phyloP scores from a whole-genome alignment of 2,797 vertebrate species.

The Hydrophis major region DNA sequence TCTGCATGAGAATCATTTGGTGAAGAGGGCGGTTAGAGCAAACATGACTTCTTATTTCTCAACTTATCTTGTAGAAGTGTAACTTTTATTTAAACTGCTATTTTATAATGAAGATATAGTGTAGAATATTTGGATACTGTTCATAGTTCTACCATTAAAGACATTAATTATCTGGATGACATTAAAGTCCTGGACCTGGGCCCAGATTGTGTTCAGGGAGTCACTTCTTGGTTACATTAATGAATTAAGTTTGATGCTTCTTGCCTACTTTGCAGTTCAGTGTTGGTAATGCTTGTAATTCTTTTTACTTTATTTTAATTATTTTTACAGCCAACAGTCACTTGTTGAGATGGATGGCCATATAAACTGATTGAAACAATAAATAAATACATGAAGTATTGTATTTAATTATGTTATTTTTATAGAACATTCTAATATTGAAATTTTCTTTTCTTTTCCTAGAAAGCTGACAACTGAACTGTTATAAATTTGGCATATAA shows the following conservation, averaged over 20 bases:
- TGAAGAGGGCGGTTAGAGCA: background rate
- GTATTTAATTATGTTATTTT: background rate
- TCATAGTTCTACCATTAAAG: background rate
- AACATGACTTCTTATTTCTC: background rate
- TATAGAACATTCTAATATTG: background rate
- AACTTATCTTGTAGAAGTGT: background rate
- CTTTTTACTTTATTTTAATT: background rate
- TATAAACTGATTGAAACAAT: background rate
- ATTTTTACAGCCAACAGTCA: background rate
- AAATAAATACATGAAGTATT: background rate
- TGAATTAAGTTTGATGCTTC: background rate
- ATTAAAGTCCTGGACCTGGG: background rate
- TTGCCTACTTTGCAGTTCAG: background rate
- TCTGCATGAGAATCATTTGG: too few relatives aligned
- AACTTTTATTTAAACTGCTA: background rate
- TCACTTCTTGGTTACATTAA: background rate
- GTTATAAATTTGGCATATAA: background rate
- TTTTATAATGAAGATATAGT: background rate
- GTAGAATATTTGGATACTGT: background rate
- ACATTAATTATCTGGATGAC: background rate
- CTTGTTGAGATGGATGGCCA: background rate
- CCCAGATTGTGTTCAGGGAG: background rate
- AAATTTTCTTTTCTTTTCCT: background rate
- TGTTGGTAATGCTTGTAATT: background rate
- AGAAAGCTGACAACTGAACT: background rate